Evolutionary conservation across 2,888 invertebrate species (phyloP), one percentile per base, ranked within the genome.

Genomic region (Schizaphis graminum): DNA sequence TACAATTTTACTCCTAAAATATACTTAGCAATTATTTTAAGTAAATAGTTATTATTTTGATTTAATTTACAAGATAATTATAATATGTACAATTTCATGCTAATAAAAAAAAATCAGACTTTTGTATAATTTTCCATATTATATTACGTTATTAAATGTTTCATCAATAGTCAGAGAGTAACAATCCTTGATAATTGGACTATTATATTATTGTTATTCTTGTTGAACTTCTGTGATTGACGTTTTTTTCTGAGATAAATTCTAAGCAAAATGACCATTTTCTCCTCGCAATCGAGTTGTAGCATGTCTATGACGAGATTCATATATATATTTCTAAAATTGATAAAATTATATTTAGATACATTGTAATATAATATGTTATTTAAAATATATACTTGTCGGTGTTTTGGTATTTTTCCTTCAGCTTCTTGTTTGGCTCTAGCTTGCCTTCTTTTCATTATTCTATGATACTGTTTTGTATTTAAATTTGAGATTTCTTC

Each of bases 401-500:
- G 97, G 96, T 99, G 98, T 96, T 99, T 99, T 5, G 99, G 99
- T 96, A 99, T 99, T 96, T 99, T 98, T 44, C 99, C 99, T 95
- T 97, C 97, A 4, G 98, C 98, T 96, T 99, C 99, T 88, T 99
- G 96, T 96, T 98, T 99, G 5, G 99, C 99, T 91, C 99, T 96
- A 0, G 99, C 99, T 95, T 98, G 98, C 88, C 99, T 96, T 77
- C 99, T 96, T 96, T 99, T 99, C 91, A 99, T 96, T 95, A 99
- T 99, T 94, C 99, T 97, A 95, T 99, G 98, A 96, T 99, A 99
- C 96, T 99, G 99, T 95, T 99, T 98, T 44, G 99, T 99, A 96
- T 99, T 99, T 0, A 99, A 99, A 96, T 99, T 99, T 44, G 99
- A 96, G 0, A 99, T 98, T 95, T 99, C 99, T 96, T 99, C 99